These are phyloP conservation scores for Gallinago stenura DNA, from an alignment of 2,797 vertebrate genomes.

Conservation along the genomic window DNA sequence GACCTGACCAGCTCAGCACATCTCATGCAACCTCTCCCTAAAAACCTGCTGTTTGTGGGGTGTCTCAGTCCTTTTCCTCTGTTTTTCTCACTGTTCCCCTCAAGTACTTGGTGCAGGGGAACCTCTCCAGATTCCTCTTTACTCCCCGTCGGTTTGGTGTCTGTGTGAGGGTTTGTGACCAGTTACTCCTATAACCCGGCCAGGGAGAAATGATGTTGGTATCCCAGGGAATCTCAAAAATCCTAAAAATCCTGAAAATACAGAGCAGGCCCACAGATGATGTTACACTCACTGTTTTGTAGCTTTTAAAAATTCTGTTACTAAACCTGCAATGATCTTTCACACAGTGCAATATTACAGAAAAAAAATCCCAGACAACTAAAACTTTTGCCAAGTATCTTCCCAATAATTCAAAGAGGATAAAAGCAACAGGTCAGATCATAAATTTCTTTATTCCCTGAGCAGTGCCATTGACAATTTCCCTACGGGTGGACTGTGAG, in stretches of 20 bases:
- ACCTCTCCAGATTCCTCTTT: not conserved
- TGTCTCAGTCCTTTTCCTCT: not conserved
- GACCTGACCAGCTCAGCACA: not conserved
- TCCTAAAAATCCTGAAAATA: not conserved
- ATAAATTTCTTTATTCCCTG: not conserved
- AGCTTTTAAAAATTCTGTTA: not conserved
- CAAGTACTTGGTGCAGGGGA: not conserved
- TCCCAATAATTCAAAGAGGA: not conserved
- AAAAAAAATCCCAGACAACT: not conserved
- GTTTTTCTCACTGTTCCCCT: not conserved
- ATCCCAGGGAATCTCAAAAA: not conserved
- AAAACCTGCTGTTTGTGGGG: not conserved
- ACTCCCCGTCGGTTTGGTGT: not conserved
- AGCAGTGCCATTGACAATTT: not conserved
- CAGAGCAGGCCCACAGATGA: rapidly evolving
- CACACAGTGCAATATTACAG: not conserved
- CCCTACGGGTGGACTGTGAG: not conserved
- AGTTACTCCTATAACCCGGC: not conserved
- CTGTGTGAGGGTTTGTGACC: no score
- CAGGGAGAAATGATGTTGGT: not conserved
- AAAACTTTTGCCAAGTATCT: not conserved
- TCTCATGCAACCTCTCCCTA: not conserved
- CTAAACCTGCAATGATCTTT: not conserved
- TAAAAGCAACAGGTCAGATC: not conserved
- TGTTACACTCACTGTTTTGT: not conserved